Evolutionary conservation across 2,113 vertebrate genomes (phyloP).

Genomic region (Myrmecophaga tridactyla): DNA sequence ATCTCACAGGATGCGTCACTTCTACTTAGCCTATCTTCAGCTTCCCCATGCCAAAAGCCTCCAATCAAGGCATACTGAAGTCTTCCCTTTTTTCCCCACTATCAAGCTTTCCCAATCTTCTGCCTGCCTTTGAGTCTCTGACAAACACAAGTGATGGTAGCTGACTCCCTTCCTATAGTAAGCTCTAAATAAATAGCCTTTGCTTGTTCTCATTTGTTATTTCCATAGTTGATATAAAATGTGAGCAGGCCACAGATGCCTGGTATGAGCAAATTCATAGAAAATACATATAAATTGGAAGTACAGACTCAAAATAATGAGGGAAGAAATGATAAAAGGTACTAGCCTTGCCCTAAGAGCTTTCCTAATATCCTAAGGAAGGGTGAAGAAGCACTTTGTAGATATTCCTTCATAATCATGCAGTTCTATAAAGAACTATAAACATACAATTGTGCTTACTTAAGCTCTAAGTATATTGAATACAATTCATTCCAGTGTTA

Average conservation of each 20-base stretch:
- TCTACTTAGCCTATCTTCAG: too few species aligned
- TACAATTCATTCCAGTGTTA: not conserved
- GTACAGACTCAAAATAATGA: not conserved
- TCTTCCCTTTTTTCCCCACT: too few species aligned
- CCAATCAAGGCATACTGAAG: too few species aligned
- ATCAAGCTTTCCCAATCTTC: too few species aligned
- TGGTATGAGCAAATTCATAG: not conserved
- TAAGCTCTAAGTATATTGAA: not conserved
- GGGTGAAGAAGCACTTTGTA: not conserved
- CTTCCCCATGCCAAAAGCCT: too few species aligned
- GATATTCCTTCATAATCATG: not conserved
- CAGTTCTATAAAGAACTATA: not conserved
- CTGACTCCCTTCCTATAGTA: too few species aligned
- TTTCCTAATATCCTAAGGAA: not conserved
- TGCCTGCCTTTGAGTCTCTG: too few species aligned
- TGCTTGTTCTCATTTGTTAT: too few species aligned
- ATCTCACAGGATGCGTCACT: too few species aligned
- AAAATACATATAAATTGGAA: not conserved
- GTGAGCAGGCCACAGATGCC: not conserved
- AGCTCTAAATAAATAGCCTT: too few species aligned
- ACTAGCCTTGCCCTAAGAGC: not conserved
- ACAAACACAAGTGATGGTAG: too few species aligned
- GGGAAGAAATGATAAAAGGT: not conserved
- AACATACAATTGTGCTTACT: not conserved
- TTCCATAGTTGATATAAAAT: not conserved